A percentile compares a stretch with the other conserved stretches of the same genome.
Conservation (phyloP, 1,140 invertebrate species). For the Drosophila dunni region DNA sequence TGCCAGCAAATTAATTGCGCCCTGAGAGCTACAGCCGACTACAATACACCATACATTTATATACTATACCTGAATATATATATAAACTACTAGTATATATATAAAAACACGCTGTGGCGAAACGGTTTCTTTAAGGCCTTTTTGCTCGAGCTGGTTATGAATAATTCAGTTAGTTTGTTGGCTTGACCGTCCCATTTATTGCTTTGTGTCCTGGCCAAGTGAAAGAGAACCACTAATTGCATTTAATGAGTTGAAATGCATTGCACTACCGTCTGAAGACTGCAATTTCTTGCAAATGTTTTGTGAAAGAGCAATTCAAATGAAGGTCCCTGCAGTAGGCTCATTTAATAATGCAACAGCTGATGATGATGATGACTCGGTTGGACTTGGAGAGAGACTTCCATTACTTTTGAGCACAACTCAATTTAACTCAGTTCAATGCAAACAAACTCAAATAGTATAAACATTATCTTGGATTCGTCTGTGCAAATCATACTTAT, state of each 20-base stretch:
- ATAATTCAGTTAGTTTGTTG: constrained; percentile 69
- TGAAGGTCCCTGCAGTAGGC: constrained; percentile 25
- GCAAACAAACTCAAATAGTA: background rate
- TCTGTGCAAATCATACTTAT: constrained; percentile 8
- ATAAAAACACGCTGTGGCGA: background rate
- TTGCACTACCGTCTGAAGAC: constrained; percentile 12
- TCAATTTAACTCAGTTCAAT: background rate
- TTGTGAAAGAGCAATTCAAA: constrained; percentile 37
- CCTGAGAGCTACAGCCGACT: constrained; percentile 35
- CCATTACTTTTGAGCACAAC: background rate
- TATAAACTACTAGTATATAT: constrained; percentile 7
- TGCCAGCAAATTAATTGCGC: constrained; percentile 79
- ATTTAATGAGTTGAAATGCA: constrained; percentile 65
- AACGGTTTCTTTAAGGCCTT: constrained; percentile 19
- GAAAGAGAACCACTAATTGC: constrained; percentile 67
- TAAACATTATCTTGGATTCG: constrained; percentile 9
- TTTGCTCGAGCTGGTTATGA: constrained; percentile 40
- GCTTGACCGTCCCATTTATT: constrained; percentile 52
- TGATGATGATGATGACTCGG: background rate
- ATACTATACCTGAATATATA: background rate
- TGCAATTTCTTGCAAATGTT: constrained; percentile 29
- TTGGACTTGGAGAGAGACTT: constrained; percentile 8
- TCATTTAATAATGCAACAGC: constrained; percentile 32
- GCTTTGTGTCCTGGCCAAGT: constrained; percentile 33
- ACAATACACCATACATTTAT: constrained; percentile 19